phyloP scores from a whole-genome alignment of 1,140 invertebrate genomes.

The Drosophila lacertosa region DNA sequence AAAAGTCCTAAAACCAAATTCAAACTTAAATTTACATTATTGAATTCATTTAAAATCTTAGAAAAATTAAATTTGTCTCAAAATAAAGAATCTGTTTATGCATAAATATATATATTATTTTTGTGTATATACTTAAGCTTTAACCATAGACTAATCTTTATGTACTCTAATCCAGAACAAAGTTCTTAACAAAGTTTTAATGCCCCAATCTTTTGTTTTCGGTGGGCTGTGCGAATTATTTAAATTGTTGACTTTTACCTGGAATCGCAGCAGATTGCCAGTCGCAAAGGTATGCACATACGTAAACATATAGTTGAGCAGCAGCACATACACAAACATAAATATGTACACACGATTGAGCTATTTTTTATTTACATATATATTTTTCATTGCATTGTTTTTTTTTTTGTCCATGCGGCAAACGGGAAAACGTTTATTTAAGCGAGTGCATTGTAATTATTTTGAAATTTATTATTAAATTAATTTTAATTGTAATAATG shows the following conservation, averaged over 20 bases:
- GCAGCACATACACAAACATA: slow-evolving; percentile 6
- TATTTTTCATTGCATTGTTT: slow-evolving; percentile 16
- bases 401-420: neutral
- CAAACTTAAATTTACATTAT: no score
- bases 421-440: slow-evolving; percentile 68
- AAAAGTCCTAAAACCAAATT: no score
- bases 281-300: slow-evolving; percentile 27
- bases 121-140: no score
- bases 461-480: slow-evolving; percentile 84
- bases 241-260: slow-evolving; percentile 44
- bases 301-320: slow-evolving; percentile 5
- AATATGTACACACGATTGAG: slow-evolving; percentile 31
- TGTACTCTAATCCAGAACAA: neutral
- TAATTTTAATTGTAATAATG: slow-evolving; percentile 84
- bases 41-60: no score
- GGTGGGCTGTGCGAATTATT: slow-evolving; percentile 32
- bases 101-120: no score
- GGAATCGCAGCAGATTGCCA: slow-evolving; percentile 57
- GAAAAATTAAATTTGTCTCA: no score
- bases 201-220: neutral
- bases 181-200: neutral
- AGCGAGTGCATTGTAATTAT: slow-evolving; percentile 83
- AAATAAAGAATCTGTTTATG: no score
- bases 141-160: no score
- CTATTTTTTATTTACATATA: slow-evolving; percentile 22